Percentiles rank a stretch among this genome's conserved stretches.
Evolutionary conservation across 2,888 invertebrate species (phyloP).

Genomic region (Cephus rjabovi): DNA sequence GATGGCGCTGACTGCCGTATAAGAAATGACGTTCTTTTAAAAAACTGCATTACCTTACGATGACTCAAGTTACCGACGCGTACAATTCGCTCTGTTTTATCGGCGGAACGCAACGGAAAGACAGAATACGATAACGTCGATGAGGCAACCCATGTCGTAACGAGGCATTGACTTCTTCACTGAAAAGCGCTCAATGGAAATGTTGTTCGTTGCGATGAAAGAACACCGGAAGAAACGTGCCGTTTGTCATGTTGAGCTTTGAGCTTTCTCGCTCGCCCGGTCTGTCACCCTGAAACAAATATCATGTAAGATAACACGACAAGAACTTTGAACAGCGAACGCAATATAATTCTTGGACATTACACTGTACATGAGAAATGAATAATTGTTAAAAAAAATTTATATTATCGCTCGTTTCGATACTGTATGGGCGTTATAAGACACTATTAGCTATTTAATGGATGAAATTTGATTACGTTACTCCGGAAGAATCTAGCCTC

Average conservation of each 20-base stretch:
- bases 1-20: not conserved
- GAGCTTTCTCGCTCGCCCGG: constrained; percentile 10
- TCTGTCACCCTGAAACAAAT: not conserved
- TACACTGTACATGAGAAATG: not conserved
- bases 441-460: not conserved
- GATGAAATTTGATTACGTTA: not conserved
- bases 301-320: not conserved
- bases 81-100: constrained; percentile 32
- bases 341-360: not conserved
- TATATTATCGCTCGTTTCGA: not conserved
- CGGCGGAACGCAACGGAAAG: constrained; percentile 27
- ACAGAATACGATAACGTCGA: not conserved
- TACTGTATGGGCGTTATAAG: not conserved
- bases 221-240: not conserved
- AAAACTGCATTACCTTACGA: not conserved
- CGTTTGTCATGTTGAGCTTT: not conserved
- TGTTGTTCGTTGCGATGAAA: constrained; percentile 13
- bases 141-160: constrained; percentile 32
- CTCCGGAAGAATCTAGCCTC: not conserved
- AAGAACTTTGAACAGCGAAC: not conserved
- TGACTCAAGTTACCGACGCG: not conserved
- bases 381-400: not conserved
- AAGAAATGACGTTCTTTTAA: not conserved
- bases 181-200: constrained; percentile 21
- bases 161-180: constrained; percentile 35